Conservation (phyloP, 2,113 vertebrate species). For the Glaucomys volans region DNA sequence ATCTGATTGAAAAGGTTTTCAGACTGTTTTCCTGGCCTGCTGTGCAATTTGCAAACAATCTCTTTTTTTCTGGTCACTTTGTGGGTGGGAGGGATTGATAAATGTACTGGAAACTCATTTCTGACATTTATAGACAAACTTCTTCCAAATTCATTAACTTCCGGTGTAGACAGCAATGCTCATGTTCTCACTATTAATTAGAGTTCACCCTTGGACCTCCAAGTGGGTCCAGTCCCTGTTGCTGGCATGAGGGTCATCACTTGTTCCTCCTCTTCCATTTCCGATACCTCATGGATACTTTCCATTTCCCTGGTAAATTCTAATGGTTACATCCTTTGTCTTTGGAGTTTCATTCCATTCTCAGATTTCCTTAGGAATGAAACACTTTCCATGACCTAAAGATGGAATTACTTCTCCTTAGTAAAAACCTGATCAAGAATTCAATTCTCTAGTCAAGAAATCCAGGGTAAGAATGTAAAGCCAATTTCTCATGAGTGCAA, state of each 20-base stretch:
- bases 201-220: background rate
- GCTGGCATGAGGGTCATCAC: background rate
- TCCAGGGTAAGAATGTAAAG: background rate
- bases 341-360: constrained; percentile 32
- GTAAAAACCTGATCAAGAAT: constrained; percentile 32
- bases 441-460: constrained; percentile 7
- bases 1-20: constrained; percentile 75
- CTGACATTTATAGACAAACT: constrained; percentile 44
- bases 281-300: background rate
- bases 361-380: constrained; percentile 40
- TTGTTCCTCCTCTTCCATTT: background rate
- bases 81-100: constrained; percentile 1
- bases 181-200: background rate
- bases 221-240: background rate
- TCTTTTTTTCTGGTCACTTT: constrained; percentile 56
- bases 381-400: background rate
- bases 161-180: background rate
- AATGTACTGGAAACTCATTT: constrained; percentile 41
- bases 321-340: background rate
- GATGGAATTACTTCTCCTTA: constrained; percentile 23
- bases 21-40: constrained; percentile 67
- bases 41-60: constrained; percentile 74
- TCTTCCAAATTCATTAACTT: constrained; percentile 36
- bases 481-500: background rate
- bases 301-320: background rate